Conservation (phyloP, 2,113 vertebrate genomes). For the Sula dactylatra region DNA sequence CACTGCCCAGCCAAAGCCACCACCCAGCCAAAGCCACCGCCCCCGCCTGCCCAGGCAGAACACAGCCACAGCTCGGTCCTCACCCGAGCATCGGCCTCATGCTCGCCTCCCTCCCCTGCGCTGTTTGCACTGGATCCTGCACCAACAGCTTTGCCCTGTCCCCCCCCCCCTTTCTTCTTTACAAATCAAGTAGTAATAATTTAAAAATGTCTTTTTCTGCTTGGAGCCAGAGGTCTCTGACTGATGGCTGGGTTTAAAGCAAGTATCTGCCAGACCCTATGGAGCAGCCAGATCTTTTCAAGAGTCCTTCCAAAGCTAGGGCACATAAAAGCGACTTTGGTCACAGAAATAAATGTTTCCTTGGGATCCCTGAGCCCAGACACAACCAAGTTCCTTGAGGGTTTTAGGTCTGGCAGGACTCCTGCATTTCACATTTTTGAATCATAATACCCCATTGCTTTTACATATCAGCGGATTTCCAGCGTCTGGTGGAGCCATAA, state of each 20-base stretch:
- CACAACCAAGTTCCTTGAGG: neutral
- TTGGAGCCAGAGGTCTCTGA: neutral
- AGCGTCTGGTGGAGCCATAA: accelerated
- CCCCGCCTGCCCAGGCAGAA: neutral
- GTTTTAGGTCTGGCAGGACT: neutral
- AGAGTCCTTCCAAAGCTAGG: neutral
- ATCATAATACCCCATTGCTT: neutral
- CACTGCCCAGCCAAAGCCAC: neutral
- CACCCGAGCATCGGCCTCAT: accelerated
- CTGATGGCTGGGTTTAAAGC: neutral
- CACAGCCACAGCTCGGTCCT: neutral
- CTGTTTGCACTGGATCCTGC: neutral
- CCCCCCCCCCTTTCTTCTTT: neutral
- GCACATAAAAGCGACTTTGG: neutral
- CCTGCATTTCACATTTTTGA: neutral
- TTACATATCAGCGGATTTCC: neutral
- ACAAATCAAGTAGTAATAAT: neutral
- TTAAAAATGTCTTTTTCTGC: neutral
- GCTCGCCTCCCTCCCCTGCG: neutral
- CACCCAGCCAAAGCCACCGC: neutral
- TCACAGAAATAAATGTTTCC: neutral
- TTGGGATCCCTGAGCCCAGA: neutral
- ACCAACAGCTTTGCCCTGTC: neutral
- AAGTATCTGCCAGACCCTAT: neutral
- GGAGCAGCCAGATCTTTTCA: neutral